Conservation (phyloP, 1,140 invertebrate species). For the Aphaenogaster ashmeadi region DNA sequence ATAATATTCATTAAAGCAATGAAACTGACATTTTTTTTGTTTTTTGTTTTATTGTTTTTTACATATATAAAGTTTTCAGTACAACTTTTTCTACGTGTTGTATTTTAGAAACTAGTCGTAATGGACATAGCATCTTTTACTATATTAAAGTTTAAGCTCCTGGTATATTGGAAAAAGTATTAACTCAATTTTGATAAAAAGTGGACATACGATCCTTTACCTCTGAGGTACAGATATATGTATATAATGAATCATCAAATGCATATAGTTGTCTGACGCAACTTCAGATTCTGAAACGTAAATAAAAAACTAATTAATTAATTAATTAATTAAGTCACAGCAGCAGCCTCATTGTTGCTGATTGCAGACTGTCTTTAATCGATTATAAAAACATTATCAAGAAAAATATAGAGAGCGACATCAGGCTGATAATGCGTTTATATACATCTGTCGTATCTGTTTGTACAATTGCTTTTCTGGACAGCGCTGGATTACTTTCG, state of each 20-base stretch:
- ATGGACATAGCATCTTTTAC: no score
- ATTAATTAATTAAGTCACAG: background rate
- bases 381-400: slow-evolving; percentile 9
- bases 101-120: no score
- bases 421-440: background rate
- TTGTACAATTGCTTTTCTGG: background rate
- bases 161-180: no score
- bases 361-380: background rate
- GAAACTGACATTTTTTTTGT: no score
- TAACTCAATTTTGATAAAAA: no score
- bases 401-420: background rate
- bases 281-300: background rate
- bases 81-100: no score
- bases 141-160: no score
- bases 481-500: background rate
- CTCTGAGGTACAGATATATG: background rate
- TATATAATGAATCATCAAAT: background rate
- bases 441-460: slow-evolving; percentile 17
- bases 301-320: background rate
- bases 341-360: background rate
- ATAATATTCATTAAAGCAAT: no score
- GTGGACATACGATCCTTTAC: no score
- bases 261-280: no score
- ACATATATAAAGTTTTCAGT: background rate
- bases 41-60: no score